Base-by-base conservation (phyloP, 2,797 vertebrate genomes). In the Chelon labrosus region DNA sequence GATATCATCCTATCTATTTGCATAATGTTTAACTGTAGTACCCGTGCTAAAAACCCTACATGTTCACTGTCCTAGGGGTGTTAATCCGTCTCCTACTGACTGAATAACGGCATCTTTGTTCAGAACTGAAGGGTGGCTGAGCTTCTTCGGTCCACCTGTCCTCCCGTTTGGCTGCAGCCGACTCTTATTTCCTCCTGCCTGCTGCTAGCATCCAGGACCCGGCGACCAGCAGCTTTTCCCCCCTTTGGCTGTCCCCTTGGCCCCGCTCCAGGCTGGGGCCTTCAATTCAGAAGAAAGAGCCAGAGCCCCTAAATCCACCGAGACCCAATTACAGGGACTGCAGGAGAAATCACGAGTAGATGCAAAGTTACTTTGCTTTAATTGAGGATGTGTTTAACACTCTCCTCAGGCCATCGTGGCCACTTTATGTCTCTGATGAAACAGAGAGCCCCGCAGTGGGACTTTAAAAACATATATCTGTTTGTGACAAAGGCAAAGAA, bases 301-400 rank as follows among this genome's bases (percentile, higher is more conserved):
- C 9, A 3, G 17, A 47, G 17, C 46, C 17, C 46, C 65, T 82
- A 88, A 88, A 89, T 93, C 93, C 94, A 84, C 81, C 0, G 89
- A 92, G 94, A 94, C 89, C 92, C 91, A 94, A 94, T 94, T 94
- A 95, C 88, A 80, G 82, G 75, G 84, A 90, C 83, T 75, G 87
- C 76, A 79, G 82, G 70, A 85, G 69, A 66, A 81, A 89, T 83
- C 76, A 70, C 35, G 61, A 81, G 65, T 54, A 89, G 87, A 94
- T 88, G 91, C 89, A 89, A 79, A 92, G 91, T 90, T 83, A 69
- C 86, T 88, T 82, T 79, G 83, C 84, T 92, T 92, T 93, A 92
- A 93, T 92, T 92, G 90, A 92, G 88, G 85, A 88, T 82, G 81
- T 91, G 85, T 93, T 92, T 88, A 87, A 91, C 85, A 68, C 83